Conservation (phyloP, 64 coral and sea anemone genomes). For the Montipora capricornis region DNA sequence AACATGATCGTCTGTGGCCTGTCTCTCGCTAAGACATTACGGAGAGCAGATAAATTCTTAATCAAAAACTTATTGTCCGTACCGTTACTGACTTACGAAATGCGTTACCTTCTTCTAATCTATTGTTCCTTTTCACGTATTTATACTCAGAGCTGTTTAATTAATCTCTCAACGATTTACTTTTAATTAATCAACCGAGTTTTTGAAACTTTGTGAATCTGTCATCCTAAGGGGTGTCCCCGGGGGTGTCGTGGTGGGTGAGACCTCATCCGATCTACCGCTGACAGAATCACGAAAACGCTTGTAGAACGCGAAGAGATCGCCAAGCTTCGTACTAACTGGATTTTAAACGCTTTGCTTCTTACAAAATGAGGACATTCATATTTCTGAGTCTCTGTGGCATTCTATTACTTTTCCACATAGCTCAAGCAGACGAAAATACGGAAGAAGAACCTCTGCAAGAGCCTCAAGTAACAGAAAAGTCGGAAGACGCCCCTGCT, state of each 20-base stretch:
- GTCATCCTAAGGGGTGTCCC: not conserved
- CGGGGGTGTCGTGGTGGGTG: not conserved
- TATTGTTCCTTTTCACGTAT: no score
- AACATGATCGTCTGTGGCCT: no score
- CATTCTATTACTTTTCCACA: not conserved
- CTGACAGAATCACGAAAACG: not conserved
- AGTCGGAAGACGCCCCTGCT: not conserved
- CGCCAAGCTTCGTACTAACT: not conserved
- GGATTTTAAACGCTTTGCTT: not conserved
- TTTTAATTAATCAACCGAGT: no score
- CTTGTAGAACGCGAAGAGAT: not conserved
- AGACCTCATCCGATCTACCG: not conserved
- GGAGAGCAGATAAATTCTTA: no score
- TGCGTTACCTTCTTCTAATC: no score
- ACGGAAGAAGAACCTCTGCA: constrained; percentile 46
- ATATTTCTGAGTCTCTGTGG: not conserved
- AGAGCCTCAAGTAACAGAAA: constrained; percentile 42
- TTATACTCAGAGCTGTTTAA: no score
- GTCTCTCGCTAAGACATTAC: no score
- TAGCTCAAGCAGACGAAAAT: not conserved
- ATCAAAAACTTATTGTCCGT: no score
- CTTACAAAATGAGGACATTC: not conserved
- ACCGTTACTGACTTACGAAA: no score
- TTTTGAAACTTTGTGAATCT: no score
- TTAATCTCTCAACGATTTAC: no score